Evolutionary conservation across 2,113 vertebrate genomes (phyloP).

Genomic region (Rhynchomys soricoides): DNA sequence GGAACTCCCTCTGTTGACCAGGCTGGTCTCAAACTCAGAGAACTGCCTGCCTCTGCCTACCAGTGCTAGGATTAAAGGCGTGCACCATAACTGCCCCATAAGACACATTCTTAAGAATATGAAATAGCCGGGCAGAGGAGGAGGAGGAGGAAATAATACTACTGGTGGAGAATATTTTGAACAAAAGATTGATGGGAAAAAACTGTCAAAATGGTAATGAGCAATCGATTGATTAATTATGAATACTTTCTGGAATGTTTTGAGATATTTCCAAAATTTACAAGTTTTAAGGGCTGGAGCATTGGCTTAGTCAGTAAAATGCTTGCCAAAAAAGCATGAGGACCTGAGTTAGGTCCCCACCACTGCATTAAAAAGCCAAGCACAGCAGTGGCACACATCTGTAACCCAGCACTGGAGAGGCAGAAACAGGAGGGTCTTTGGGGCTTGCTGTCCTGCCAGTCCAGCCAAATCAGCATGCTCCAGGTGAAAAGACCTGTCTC

Average conservation of each 20-base stretch:
- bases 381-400: not conserved
- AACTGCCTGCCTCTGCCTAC: not conserved
- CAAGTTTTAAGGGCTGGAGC: not conserved
- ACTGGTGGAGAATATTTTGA: conserved; percentile 1
- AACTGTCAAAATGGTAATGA: not conserved
- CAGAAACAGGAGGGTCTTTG: not conserved
- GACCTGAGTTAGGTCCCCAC: not conserved
- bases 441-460: not conserved
- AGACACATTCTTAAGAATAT: not conserved
- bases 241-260: conserved; percentile 33
- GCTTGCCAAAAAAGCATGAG: not conserved
- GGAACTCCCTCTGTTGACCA: not conserved
- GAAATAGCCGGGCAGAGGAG: too few species aligned
- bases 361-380: not conserved
- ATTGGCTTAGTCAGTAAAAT: not conserved
- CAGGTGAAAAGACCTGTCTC: not conserved
- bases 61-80: not conserved
- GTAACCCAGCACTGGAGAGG: not conserved
- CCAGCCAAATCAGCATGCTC: not conserved
- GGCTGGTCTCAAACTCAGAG: not conserved
- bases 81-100: not conserved
- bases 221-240: conserved; percentile 1
- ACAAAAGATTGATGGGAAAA: not conserved
- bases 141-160: too few species aligned
- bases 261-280: conserved; percentile 22